Base-by-base conservation (phyloP, 2,888 invertebrate species). In the Steinernema carpocapsae region DNA sequence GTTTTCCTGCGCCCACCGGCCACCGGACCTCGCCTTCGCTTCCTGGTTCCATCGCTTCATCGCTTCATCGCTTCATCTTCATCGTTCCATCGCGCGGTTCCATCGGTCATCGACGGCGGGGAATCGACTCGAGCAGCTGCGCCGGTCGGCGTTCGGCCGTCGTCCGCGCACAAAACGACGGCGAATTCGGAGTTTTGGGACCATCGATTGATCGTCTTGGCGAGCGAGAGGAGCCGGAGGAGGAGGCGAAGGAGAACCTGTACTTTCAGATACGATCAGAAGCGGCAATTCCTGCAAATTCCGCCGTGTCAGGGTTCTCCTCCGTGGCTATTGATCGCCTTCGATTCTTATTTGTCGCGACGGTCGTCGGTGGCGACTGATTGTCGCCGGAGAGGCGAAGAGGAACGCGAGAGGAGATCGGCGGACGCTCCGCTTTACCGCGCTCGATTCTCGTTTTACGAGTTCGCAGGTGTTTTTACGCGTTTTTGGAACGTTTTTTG, bases 101-200 rank as follows among this genome's bases (percentile, higher is more conserved):
- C 26, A 2, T 32, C 29, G 64, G 64, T 64, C 64, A 64, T 26
- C 64, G 10, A 10, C 37, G 37, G 37, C n/a, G n/a, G 24, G 26
- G 32, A 64, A 64, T 29, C 7, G 64, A 22, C 29, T 26, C 26
- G 29, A 64, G 64, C 64, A 64, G 64, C 64, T 64, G 64, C 64
- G 26, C 26, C 12, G 24, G 26, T 32, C 24, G 17, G 3, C 4
- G 22, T 19, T 56, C 51, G 64, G 32, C 29, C 64, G 64, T 37
- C 64, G 48, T 17, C 32, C 64, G 64, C 26, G 32, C 37, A 37
- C 37, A 37, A 37, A 37, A 37, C 48, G 48, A 22, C 52, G 52
- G 48, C 14, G n/a, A 24, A 52, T 52, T 52, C 24, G 22, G 52
- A 37, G 37, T 37, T 3, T 37, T 10, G 4, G 4, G 48, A 3